These are phyloP conservation scores for Anthoscopus minutus DNA, from an alignment of 2,113 vertebrate species.

Conservation along the genomic window DNA sequence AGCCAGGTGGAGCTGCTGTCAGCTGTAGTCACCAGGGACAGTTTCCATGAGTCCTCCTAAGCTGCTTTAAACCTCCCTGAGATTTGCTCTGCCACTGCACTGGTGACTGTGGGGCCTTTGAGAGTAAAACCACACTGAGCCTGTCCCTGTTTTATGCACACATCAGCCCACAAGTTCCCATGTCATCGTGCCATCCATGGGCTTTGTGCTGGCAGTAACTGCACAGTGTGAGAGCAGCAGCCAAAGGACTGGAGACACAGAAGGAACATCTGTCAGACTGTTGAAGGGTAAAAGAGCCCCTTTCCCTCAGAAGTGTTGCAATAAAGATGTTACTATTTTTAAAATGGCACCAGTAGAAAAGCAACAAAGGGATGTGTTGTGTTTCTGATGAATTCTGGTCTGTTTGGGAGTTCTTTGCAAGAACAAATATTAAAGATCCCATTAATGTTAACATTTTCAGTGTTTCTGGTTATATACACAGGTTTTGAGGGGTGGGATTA, in stretches of 20 bases:
- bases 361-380: neutral
- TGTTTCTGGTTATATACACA: neutral
- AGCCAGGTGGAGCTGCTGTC: neutral
- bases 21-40: neutral
- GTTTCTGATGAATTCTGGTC: neutral
- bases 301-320: neutral
- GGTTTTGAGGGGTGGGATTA: neutral
- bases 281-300: neutral
- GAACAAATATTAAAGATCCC: neutral
- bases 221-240: neutral
- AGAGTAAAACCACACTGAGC: neutral
- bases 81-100: neutral
- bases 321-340: slow-evolving; percentile 16
- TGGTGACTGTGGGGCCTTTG: neutral
- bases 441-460: slow-evolving; percentile 1
- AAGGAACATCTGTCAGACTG: neutral
- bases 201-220: neutral
- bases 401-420: neutral
- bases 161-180: neutral
- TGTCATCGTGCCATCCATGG: accelerated
- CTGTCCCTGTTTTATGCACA: neutral
- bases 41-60: neutral
- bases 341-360: neutral
- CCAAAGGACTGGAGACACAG: neutral
- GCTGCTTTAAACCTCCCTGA: neutral